Base-by-base conservation (phyloP, 1,140 invertebrate genomes). In the Lamellibrachia luymesi region DNA sequence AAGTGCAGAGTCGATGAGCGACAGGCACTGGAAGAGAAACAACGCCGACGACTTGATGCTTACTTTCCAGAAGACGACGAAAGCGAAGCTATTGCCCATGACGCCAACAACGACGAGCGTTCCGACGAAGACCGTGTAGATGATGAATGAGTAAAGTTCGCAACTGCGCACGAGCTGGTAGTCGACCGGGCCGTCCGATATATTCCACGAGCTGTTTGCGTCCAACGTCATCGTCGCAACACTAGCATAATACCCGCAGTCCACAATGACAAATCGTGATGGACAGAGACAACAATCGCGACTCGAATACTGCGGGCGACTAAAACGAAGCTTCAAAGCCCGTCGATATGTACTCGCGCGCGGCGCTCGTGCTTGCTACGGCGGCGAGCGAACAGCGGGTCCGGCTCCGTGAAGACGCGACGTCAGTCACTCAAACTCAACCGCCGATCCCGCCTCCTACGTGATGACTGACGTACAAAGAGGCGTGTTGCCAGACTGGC, bases 21-120 rank as follows among this genome's bases (percentile, higher is more conserved):
- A 91, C 17, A 94, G 91, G n/a, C 52, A 90, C 92, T 93, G 92
- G 92, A 94, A 94, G 56, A 94, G 92, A 90, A 94, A 93, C 49
- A 90, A 64, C 52, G 93, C 92, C 25, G 93, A 94, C 5, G 93
- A 91, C 91, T 93, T 94, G 27, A 93, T 91, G 10, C 93, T 93
- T 25, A 91, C 92, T 4, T 64, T 38, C 38, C 90, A 90, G 92
- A 94, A 94, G 51, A 93, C 92, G 49, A 92, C 27, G 91, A 51
- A 94, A 6, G 92, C 50, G 25, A 93, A 17, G 56, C 51, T 56
- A 92, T 94, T 94, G 1, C 92, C 93, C n/a, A 94, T n/a, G 50
- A 94, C 38, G 22, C 93, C 93, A 25, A 94, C 17, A 64, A 94
- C 27, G 89, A 93, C 92, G 50, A 94, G 27, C 1, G 64, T 2